Percentiles rank a stretch among this genome's conserved stretches.
phyloP scores from a whole-genome alignment of 92 coral and sea anemone genomes.

The Porites rus region DNA sequence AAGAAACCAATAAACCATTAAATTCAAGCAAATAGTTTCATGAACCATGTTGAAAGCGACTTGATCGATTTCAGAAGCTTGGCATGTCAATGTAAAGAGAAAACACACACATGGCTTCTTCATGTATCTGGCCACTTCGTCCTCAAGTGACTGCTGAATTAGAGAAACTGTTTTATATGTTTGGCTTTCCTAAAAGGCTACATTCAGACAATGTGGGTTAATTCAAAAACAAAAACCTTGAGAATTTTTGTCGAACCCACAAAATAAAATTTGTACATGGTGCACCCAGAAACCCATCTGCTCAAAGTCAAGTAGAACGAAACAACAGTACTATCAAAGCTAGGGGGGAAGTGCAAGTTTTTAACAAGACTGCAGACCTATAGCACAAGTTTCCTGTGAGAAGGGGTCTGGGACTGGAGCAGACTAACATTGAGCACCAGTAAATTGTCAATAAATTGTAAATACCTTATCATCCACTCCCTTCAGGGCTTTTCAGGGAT shows the following conservation, averaged over 20 bases:
- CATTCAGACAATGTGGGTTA: slow-evolving; percentile 53
- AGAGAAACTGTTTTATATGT: slow-evolving; percentile 47
- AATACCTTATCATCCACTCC: no score
- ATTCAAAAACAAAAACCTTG: slow-evolving; percentile 33
- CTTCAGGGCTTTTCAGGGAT: no score
- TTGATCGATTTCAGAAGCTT: slow-evolving; percentile 14
- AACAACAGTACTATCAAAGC: neutral
- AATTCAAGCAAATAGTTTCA: slow-evolving; percentile 37
- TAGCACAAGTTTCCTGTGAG: no score
- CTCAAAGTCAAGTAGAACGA: slow-evolving; percentile 44
- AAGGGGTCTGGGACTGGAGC: no score
- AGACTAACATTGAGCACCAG: no score
- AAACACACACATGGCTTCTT: slow-evolving; percentile 33
- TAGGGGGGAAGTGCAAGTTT: no score
- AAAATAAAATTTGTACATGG: slow-evolving; percentile 35
- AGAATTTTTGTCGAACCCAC: slow-evolving; percentile 17
- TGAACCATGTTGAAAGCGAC: slow-evolving; percentile 41
- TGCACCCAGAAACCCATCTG: slow-evolving; percentile 36
- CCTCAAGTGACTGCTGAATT: slow-evolving; percentile 31
- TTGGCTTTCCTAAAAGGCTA: slow-evolving; percentile 45
- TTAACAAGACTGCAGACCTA: no score
- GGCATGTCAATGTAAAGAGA: slow-evolving; percentile 11
- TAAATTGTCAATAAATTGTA: no score
- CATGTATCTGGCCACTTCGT: slow-evolving; percentile 50
- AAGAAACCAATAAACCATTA: slow-evolving; percentile 32